phyloP scores from a whole-genome alignment of 2,797 vertebrate species.

The Peromyscus attwateri region DNA sequence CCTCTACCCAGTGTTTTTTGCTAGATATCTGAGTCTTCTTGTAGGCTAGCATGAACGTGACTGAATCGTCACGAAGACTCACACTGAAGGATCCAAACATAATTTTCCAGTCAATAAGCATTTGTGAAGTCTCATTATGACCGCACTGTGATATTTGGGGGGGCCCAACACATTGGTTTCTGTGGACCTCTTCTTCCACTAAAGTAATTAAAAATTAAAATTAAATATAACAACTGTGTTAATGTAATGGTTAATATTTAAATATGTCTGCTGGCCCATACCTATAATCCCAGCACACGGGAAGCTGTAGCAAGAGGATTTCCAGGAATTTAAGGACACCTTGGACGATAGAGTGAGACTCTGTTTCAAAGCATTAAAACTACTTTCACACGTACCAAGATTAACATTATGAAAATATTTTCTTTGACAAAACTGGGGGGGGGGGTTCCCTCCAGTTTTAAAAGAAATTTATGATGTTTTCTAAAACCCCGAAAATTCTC shows the following conservation, averaged over 20 bases:
- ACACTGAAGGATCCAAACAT: not conserved
- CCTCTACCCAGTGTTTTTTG: not conserved
- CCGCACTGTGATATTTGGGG: not conserved
- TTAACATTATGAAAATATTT: not conserved
- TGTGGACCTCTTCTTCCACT: not conserved
- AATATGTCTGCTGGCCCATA: not conserved
- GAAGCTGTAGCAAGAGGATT: not conserved
- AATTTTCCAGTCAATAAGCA: not conserved
- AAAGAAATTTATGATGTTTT: slow-evolving; percentile 5
- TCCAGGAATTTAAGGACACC: not conserved
- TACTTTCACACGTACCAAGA: not conserved
- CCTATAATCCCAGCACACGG: not conserved
- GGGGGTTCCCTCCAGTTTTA: slow-evolving; percentile 19
- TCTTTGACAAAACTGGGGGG: slow-evolving; percentile 23
- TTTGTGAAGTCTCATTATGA: not conserved
- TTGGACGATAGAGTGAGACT: not conserved
- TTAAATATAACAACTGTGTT: slow-evolving; percentile 19
- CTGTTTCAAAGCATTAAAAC: not conserved
- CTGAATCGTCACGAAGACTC: not conserved
- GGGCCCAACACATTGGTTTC: not conserved
- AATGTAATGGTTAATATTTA: slow-evolving; percentile 27
- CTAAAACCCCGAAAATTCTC: not conserved
- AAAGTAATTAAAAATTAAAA: slow-evolving; percentile 14
- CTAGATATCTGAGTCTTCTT: not conserved
- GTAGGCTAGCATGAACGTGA: not conserved